A percentile compares a stretch with the other conserved stretches of the same genome.
phyloP scores from a whole-genome alignment of 2,113 vertebrate species.

The Martes martes region DNA sequence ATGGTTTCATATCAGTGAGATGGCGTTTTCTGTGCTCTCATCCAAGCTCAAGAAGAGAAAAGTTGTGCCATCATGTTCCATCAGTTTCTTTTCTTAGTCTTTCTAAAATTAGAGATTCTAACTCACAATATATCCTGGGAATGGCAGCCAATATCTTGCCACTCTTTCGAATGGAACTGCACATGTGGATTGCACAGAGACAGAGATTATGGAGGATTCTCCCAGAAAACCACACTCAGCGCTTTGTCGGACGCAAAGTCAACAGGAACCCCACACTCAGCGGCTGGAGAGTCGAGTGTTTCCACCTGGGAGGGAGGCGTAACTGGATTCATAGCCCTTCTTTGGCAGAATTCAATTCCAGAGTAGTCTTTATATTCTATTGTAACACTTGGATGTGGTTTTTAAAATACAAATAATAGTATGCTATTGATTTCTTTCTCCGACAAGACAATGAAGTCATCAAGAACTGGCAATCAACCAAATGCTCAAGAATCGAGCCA shows the following conservation, averaged over 20 bases:
- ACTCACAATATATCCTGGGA: background rate
- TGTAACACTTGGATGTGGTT: background rate
- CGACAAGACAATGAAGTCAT: slow-evolving; percentile 3
- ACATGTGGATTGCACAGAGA: background rate
- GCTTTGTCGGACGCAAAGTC: background rate
- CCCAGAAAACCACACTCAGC: background rate
- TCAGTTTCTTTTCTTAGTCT: background rate
- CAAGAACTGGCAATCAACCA: slow-evolving; percentile 6
- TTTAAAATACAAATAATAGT: background rate
- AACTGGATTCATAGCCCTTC: background rate
- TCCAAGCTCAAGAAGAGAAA: slow-evolving; percentile 1
- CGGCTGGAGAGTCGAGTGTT: background rate
- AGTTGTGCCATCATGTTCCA: background rate
- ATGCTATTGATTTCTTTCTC: slow-evolving; percentile 45
- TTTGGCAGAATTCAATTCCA: background rate
- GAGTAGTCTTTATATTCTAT: background rate
- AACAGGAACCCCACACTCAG: background rate
- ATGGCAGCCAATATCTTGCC: background rate
- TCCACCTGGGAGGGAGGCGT: background rate
- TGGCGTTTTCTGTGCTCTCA: background rate
- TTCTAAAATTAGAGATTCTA: slow-evolving; percentile 35
- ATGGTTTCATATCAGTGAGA: background rate
- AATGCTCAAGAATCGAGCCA: background rate
- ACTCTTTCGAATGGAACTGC: background rate
- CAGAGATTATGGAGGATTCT: background rate